phyloP scores from a whole-genome alignment of 2,888 invertebrate species.

The Acronicta leporina region DNA sequence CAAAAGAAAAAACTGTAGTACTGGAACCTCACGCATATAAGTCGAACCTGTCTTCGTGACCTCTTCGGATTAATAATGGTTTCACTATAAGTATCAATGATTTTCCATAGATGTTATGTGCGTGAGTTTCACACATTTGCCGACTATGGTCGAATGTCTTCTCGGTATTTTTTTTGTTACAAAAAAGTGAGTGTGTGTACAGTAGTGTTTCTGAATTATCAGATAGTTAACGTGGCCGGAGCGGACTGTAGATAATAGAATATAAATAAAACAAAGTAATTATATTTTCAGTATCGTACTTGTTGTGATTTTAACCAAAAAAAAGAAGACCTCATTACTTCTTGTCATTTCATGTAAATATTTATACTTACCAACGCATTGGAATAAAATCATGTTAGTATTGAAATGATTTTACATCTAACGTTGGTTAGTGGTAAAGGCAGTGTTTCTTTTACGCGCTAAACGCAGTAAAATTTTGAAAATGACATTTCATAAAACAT shows the following conservation, averaged over 20 bases:
- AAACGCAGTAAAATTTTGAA: neutral
- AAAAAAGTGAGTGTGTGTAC: conserved; percentile 53
- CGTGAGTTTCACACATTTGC: neutral
- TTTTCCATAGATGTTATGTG: too few species aligned
- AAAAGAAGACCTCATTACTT: conserved; percentile 76
- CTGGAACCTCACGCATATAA: neutral
- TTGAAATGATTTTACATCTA: conserved; percentile 32
- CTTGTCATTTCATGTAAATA: conserved; percentile 79
- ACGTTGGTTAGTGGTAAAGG: conserved; percentile 45
- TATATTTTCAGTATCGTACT: conserved; percentile 83
- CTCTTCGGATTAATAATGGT: too few species aligned
- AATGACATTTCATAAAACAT: conserved; percentile 1
- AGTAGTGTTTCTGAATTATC: conserved; percentile 47
- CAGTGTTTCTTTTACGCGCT: conserved; percentile 45
- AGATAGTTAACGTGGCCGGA: conserved; percentile 44
- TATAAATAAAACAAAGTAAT: conserved; percentile 65
- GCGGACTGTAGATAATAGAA: conserved; percentile 74
- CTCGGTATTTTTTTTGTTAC: conserved; percentile 21
- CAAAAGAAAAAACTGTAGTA: neutral
- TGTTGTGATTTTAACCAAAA: conserved; percentile 88
- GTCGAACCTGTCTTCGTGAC: too few species aligned
- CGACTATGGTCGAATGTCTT: neutral
- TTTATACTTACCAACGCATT: conserved; percentile 55
- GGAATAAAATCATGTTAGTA: conserved; percentile 33
- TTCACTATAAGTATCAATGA: neutral